A percentile compares a stretch with the other conserved stretches of the same genome.
Evolutionary conservation across 2,113 vertebrate species (phyloP).

Genomic region (Pandion haliaetus): DNA sequence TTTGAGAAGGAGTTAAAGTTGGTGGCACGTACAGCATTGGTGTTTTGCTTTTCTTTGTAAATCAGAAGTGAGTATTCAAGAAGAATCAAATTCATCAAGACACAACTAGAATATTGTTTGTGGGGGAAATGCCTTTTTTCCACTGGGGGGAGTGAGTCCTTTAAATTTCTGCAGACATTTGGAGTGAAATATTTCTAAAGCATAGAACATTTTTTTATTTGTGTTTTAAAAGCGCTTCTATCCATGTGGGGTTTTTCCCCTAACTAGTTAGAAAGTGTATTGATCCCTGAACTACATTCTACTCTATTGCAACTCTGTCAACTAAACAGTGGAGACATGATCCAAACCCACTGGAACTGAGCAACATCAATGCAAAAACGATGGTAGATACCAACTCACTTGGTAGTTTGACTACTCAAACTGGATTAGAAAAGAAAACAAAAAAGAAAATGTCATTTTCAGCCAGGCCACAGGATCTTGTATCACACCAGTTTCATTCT

Average conservation of each 20-base stretch:
- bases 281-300: not conserved
- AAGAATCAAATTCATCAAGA: not conserved
- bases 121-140: not conserved
- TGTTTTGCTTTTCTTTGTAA: not conserved
- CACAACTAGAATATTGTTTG: not conserved
- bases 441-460: not conserved
- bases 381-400: not conserved
- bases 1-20: not conserved
- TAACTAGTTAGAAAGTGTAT: not conserved
- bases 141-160: not conserved
- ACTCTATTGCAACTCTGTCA: not conserved
- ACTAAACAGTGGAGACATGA: not conserved
- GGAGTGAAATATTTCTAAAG: not conserved
- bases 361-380: not conserved
- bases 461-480: not conserved
- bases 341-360: not conserved
- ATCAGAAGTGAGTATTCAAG: not conserved
- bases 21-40: fast-evolving
- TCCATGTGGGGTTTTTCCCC: not conserved
- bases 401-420: not conserved
- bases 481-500: not conserved
- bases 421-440: not conserved
- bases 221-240: not conserved
- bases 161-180: not conserved
- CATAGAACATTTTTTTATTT: not conserved